Percentiles rank a stretch among this genome's conserved stretches.
phyloP scores from a whole-genome alignment of 2,888 invertebrate species.

The Bugulina stolonifera region DNA sequence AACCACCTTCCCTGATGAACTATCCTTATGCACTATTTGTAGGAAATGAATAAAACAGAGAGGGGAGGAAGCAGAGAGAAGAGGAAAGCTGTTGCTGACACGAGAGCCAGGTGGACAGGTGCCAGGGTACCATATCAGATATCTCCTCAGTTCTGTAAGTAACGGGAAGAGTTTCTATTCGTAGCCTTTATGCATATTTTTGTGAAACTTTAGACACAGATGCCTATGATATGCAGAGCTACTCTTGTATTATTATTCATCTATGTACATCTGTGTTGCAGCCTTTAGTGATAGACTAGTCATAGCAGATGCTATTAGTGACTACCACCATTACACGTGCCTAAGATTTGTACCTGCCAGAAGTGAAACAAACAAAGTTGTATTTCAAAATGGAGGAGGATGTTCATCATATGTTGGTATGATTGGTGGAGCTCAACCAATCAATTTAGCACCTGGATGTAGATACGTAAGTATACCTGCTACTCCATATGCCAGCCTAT shows the following conservation, averaged over 20 bases:
- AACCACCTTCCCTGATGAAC: no score
- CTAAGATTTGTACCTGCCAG: slow-evolving; percentile 32
- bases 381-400: slow-evolving; percentile 34
- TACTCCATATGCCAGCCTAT: no score
- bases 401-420: slow-evolving; percentile 38
- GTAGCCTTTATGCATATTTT: no score
- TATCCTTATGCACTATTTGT: no score
- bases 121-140: background rate
- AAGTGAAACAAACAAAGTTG: slow-evolving; percentile 33
- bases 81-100: background rate
- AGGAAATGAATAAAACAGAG: background rate
- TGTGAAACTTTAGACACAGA: no score
- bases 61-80: background rate
- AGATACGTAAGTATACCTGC: slow-evolving; percentile 33
- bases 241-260: background rate
- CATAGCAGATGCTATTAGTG: slow-evolving; percentile 34
- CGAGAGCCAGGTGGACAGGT: background rate
- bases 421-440: slow-evolving; percentile 67
- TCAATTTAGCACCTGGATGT: slow-evolving; percentile 60
- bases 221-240: background rate
- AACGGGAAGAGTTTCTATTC: no score
- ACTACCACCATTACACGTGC: slow-evolving; percentile 39
- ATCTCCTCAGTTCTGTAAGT: no score
- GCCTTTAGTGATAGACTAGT: slow-evolving; percentile 28
- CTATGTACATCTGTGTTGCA: slow-evolving; percentile 26